Conservation (phyloP, 2,888 invertebrate genomes). For the Eristalis tenax region DNA sequence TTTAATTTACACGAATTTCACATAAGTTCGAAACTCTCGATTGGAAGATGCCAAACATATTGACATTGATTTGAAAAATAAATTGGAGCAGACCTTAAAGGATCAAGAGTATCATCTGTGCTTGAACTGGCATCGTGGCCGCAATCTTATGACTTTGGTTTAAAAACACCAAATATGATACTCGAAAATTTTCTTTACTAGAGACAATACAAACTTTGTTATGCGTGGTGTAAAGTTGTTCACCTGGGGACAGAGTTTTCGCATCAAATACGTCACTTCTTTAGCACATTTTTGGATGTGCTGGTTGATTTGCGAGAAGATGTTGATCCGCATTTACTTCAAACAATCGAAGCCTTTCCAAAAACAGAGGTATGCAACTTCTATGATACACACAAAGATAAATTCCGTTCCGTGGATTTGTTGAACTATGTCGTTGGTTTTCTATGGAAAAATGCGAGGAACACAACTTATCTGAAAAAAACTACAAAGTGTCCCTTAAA, state of each 20-base stretch:
- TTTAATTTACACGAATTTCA: constrained; percentile 77
- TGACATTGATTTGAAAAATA: constrained; percentile 75
- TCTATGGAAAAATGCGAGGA: constrained; percentile 81
- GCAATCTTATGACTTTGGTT: constrained; percentile 82
- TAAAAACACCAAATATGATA: constrained; percentile 78
- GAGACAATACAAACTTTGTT: constrained; percentile 83
- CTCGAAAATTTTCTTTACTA: constrained; percentile 77
- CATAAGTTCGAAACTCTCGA: constrained; percentile 77
- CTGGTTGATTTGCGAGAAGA: constrained; percentile 75
- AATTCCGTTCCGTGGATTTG: constrained; percentile 84
- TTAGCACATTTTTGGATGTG: constrained; percentile 75
- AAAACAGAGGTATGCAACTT: constrained; percentile 84
- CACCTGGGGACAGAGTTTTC: constrained; percentile 73
- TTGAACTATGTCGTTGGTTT: constrained; percentile 86
- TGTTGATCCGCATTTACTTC: constrained; percentile 80
- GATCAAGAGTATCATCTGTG: constrained; percentile 84
- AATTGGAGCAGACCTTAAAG: constrained; percentile 83
- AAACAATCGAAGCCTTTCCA: constrained; percentile 85
- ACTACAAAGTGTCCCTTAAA: constrained; percentile 86
- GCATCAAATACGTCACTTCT: constrained; percentile 78
- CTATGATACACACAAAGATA: constrained; percentile 85
- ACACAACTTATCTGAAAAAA: constrained; percentile 82
- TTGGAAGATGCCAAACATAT: constrained; percentile 80
- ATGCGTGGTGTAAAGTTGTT: constrained; percentile 87
- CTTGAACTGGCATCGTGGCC: constrained; percentile 85